These are phyloP conservation scores for Acanthosepion lycidas DNA, from an alignment of 2,888 invertebrate genomes.

Conservation along the genomic window DNA sequence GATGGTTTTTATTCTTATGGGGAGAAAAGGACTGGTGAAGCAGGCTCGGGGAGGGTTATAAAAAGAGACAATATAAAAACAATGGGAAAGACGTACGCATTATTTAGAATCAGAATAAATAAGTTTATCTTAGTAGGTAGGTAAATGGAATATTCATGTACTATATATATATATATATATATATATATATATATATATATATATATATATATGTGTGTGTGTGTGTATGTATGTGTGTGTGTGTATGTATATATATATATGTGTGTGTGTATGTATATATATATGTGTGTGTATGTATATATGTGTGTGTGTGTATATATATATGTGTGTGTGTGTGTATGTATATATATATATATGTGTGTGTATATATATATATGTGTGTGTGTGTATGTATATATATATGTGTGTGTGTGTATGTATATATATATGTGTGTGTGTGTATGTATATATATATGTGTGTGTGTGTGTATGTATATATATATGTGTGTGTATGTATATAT, in stretches of 20 bases:
- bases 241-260: neutral
- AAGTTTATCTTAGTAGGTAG: neutral
- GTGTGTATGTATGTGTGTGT: neutral
- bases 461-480: neutral
- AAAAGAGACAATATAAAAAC: neutral
- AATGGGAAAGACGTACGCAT: neutral
- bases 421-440: neutral
- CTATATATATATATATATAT: neutral
- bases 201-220: neutral
- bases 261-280: neutral
- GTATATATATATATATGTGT: neutral
- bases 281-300: neutral
- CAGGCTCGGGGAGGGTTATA: neutral
- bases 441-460: neutral
- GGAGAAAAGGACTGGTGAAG: neutral
- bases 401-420: neutral
- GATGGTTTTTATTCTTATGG: neutral
- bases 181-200: slow-evolving; percentile 24
- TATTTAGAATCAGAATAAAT: neutral
- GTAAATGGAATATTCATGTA: neutral
- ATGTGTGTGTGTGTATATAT: neutral
- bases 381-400: neutral
- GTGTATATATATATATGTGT: neutral
- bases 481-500: neutral
- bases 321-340: neutral